Percentiles rank a stretch among this genome's conserved stretches.
phyloP scores from a whole-genome alignment of 2,888 invertebrate species.

The Zaprionus bogoriensis region DNA sequence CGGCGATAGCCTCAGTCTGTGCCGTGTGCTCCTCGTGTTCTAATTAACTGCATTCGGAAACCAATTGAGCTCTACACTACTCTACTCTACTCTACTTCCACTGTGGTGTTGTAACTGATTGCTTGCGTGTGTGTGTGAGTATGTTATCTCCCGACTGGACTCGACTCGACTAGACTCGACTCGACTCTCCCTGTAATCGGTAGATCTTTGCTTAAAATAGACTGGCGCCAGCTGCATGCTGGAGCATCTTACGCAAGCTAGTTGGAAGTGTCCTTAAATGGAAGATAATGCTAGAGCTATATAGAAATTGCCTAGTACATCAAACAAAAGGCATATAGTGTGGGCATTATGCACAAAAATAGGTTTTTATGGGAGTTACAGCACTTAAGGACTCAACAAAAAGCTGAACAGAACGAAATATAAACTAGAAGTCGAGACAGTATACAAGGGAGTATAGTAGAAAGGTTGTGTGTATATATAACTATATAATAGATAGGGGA shows the following conservation, averaged over 20 bases:
- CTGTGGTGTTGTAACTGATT: constrained; percentile 71
- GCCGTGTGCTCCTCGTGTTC: constrained; percentile 63
- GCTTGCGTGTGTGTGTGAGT: constrained; percentile 43
- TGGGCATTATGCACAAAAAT: no score
- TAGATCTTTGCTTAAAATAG: constrained; percentile 38
- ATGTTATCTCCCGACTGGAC: no score
- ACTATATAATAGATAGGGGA: not conserved
- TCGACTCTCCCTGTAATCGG: constrained; percentile 32
- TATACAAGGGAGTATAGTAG: no score
- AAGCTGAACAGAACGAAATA: no score
- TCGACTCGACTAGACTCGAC: no score
- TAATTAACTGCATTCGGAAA: constrained; percentile 28
- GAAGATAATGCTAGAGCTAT: not conserved
- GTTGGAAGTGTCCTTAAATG: not conserved
- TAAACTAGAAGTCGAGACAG: no score
- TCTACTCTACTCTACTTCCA: constrained; percentile 46
- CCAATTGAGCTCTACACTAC: constrained; percentile 5
- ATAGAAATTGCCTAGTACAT: not conserved
- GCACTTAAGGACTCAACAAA: no score
- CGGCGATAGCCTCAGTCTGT: constrained; percentile 51
- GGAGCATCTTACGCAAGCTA: not conserved
- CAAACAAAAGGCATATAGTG: no score
- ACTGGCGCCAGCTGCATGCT: constrained; percentile 17
- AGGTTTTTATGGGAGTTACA: no score
- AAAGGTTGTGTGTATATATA: no score